Evolutionary conservation across 2,797 vertebrate genomes (phyloP).

Genomic region (Pangasius sanitwongsei): DNA sequence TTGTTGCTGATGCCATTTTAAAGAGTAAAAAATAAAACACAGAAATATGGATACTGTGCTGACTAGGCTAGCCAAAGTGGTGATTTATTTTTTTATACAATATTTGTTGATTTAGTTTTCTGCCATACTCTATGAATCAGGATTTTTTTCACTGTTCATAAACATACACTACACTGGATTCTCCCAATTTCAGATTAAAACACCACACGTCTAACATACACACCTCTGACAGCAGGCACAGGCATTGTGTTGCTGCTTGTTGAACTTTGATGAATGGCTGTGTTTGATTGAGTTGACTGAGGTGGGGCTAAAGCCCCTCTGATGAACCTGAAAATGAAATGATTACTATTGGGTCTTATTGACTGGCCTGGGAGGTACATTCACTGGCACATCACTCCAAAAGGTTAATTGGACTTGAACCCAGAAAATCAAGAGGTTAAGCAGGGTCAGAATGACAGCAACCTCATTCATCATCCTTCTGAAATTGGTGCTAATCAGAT

Average conservation of each 20-base stretch:
- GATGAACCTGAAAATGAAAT: conserved; percentile 96
- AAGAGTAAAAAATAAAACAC: not conserved
- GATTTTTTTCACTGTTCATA: not conserved
- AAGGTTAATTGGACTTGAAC: conserved; percentile 99
- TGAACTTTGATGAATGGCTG: conserved; percentile 85
- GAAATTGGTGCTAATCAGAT: conserved; percentile 88
- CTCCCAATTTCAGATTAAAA: not conserved
- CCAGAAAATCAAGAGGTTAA: conserved; percentile 96
- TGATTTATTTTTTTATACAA: not conserved
- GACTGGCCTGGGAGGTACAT: conserved; percentile 87
- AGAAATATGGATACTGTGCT: not conserved
- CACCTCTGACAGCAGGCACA: conserved; percentile 27
- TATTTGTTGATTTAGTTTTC: not conserved
- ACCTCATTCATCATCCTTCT: conserved; percentile 76
- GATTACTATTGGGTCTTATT: conserved; percentile 89
- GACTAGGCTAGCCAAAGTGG: no score
- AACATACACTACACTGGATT: not conserved
- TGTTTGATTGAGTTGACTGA: conserved; percentile 86
- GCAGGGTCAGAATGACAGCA: conserved; percentile 87
- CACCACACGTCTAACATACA: not conserved
- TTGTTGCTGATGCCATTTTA: no score
- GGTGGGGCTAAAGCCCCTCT: conserved; percentile 84
- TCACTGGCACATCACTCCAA: conserved; percentile 84
- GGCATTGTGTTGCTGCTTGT: conserved; percentile 67
- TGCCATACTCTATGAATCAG: not conserved